These are phyloP conservation scores for Diadophis punctatus DNA, from an alignment of 2,113 vertebrate genomes.

Conservation along the genomic window DNA sequence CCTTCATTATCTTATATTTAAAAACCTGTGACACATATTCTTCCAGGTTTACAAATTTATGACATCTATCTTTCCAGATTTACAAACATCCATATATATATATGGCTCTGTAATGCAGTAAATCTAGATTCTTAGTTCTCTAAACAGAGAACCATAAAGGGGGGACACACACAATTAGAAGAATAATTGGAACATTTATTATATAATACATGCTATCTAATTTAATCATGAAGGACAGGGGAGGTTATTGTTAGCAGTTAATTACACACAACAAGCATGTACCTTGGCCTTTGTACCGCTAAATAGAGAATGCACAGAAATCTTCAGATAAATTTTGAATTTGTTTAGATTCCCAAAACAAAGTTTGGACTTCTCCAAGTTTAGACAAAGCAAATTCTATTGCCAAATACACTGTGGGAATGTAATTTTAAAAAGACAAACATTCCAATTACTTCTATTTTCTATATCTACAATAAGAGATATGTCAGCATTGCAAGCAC, in stretches of 20 bases:
- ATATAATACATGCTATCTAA: conserved; percentile 23
- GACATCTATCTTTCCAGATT: neutral
- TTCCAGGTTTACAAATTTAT: conserved; percentile 14
- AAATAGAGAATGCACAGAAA: neutral
- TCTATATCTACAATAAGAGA: neutral
- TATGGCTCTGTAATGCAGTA: neutral
- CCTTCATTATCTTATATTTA: neutral
- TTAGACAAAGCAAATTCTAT: neutral
- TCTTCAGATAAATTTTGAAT: neutral
- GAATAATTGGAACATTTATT: neutral
- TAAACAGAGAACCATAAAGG: neutral
- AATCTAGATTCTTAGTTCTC: neutral
- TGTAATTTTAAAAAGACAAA: neutral
- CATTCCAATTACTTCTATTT: neutral
- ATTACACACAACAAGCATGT: neutral
- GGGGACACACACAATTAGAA: neutral
- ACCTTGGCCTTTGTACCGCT: neutral
- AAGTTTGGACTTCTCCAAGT: neutral
- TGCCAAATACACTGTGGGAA: neutral
- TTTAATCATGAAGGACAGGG: neutral
- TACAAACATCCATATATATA: neutral
- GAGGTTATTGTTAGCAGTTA: neutral
- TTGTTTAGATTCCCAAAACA: neutral
- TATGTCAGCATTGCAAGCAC: neutral
- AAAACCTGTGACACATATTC: neutral